phyloP scores from a whole-genome alignment of 2,888 invertebrate species.

The Willowsia nigromaculata region DNA sequence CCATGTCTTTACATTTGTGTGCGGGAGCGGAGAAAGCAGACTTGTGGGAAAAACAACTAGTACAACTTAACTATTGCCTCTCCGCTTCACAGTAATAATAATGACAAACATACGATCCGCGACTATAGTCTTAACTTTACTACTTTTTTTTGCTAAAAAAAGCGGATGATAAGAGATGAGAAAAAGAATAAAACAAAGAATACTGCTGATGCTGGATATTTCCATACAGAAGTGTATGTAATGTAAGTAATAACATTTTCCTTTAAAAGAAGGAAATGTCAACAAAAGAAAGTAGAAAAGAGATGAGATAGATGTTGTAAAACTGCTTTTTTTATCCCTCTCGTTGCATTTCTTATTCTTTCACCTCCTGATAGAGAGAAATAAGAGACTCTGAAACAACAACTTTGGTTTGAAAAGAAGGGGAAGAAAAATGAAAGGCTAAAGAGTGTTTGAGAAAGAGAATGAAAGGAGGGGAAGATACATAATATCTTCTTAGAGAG shows the following conservation, averaged over 20 bases:
- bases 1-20: not conserved
- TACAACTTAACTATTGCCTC: not conserved
- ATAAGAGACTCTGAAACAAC: constrained; percentile 12
- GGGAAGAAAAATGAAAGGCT: not conserved
- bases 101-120: not conserved
- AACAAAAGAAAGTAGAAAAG: not conserved
- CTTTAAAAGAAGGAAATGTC: not conserved
- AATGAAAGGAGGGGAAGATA: not conserved
- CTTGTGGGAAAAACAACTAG: not conserved
- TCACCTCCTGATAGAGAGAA: not conserved
- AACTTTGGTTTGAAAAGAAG: constrained; percentile 7
- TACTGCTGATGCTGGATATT: not conserved
- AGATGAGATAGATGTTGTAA: not conserved
- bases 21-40: not conserved
- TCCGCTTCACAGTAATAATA: not conserved
- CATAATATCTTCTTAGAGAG: not conserved
- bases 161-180: not conserved
- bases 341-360: not conserved
- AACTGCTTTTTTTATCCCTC: not conserved
- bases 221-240: not conserved
- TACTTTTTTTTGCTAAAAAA: not conserved
- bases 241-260: not conserved
- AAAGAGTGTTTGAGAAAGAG: no score
- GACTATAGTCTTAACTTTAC: not conserved
- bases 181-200: not conserved